phyloP scores from a whole-genome alignment of 2,888 invertebrate species.

The Lochmaea capreae region DNA sequence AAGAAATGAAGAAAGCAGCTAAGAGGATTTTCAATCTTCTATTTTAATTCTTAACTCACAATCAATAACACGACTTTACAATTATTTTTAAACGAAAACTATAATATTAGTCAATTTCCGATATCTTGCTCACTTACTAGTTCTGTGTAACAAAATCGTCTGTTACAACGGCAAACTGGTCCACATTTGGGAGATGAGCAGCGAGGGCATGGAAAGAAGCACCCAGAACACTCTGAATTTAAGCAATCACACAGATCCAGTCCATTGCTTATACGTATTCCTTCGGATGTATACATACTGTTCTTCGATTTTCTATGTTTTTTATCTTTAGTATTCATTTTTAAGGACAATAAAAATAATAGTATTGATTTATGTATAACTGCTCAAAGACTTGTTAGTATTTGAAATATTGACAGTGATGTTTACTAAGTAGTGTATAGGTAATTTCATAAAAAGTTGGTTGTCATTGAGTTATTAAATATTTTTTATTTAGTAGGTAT shows the following conservation, averaged over 20 bases:
- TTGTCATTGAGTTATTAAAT: neutral
- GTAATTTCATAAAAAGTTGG: neutral
- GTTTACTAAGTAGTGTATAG: neutral
- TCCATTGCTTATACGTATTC: constrained; percentile 15
- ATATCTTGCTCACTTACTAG: constrained; percentile 17
- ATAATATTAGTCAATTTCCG: no score
- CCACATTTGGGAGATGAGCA: constrained; percentile 38
- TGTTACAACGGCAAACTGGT: constrained; percentile 27
- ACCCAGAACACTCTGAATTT: constrained; percentile 19
- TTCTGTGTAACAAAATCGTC: constrained; percentile 25
- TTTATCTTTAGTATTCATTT: constrained; percentile 16
- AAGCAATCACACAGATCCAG: constrained; percentile 34
- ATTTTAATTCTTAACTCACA: no score
- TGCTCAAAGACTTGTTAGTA: neutral
- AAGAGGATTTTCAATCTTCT: no score
- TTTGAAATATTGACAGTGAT: neutral
- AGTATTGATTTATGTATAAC: no score
- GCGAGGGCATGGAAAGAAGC: constrained; percentile 36
- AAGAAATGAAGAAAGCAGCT: no score
- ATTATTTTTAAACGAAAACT: no score
- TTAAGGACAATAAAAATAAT: neutral
- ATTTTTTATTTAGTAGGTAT: no score
- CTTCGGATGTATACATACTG: constrained; percentile 22
- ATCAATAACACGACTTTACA: no score
- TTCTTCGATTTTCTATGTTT: constrained; percentile 30